Conservation (phyloP, 2,888 invertebrate species). For the Leptopilina drosophilae region DNA sequence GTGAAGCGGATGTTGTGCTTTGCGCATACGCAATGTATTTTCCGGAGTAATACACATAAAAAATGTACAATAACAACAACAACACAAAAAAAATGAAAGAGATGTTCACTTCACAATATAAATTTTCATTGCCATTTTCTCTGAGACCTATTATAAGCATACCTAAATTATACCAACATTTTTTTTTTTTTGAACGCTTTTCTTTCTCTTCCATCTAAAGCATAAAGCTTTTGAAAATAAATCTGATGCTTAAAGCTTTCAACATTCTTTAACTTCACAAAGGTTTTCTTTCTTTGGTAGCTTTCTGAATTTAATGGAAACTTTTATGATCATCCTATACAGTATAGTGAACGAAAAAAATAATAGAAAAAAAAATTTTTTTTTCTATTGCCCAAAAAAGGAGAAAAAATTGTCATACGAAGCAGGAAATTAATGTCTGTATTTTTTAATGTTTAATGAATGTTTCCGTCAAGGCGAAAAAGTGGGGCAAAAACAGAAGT, state of each 20-base stretch:
- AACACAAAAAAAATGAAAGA: background rate
- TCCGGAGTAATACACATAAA: background rate
- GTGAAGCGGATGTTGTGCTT: constrained; percentile 54
- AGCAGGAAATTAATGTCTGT: too few species aligned
- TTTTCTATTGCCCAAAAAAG: background rate
- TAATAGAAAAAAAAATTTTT: background rate
- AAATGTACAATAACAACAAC: background rate
- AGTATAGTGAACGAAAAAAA: background rate
- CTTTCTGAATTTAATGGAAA: constrained; percentile 15
- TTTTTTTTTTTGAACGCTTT: constrained; percentile 25
- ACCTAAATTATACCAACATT: constrained; percentile 38
- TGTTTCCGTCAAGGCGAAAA: too few species aligned
- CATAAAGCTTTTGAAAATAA: background rate
- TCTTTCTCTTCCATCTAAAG: constrained; percentile 33
- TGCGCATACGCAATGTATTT: constrained; percentile 62
- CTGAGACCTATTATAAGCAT: background rate
- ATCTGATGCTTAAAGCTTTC: constrained; percentile 26
- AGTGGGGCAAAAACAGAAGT: too few species aligned
- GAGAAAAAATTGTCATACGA: background rate
- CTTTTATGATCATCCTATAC: background rate
- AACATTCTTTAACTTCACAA: constrained; percentile 29
- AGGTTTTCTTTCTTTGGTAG: background rate
- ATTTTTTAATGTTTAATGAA: too few species aligned
- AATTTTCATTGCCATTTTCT: constrained; percentile 10
- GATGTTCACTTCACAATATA: background rate